These are phyloP conservation scores for Diprion similis DNA, from an alignment of 1,140 invertebrate species.

Conservation along the genomic window DNA sequence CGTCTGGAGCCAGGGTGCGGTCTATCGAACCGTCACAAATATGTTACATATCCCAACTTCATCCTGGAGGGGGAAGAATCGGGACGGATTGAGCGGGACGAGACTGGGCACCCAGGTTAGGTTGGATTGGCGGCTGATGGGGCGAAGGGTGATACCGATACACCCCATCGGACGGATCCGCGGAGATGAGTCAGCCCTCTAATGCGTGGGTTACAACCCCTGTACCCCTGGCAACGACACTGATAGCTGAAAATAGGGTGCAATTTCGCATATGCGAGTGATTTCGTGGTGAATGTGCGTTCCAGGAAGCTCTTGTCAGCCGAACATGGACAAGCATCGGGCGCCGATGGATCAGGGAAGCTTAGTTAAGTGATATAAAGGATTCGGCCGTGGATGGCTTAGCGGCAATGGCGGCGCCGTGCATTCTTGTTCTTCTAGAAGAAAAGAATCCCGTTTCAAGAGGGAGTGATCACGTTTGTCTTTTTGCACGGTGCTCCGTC, in stretches of 20 bases:
- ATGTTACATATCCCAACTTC: slow-evolving; percentile 34
- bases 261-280: slow-evolving; percentile 10
- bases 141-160: slow-evolving; percentile 53
- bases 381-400: too few species aligned
- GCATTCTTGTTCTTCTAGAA: too few species aligned
- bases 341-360: too few species aligned
- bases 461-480: slow-evolving; percentile 14
- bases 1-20: slow-evolving; percentile 31
- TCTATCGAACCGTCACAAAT: slow-evolving; percentile 45
- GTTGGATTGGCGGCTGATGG: slow-evolving; percentile 15
- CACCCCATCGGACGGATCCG: slow-evolving; percentile 31
- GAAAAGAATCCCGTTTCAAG: neutral
- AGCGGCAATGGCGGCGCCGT: too few species aligned
- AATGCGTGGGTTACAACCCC: neutral
- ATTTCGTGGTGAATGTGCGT: too few species aligned
- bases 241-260: slow-evolving; percentile 22
- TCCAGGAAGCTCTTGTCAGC: too few species aligned
- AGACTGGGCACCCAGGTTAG: slow-evolving; percentile 10
- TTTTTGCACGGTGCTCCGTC: too few species aligned
- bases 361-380: too few species aligned
- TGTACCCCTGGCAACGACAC: neutral
- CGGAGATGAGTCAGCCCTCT: slow-evolving; percentile 47
- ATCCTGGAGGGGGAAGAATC: slow-evolving; percentile 26
- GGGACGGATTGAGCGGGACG: slow-evolving; percentile 32
- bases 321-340: too few species aligned